Evolutionary conservation across 2,888 invertebrate species (phyloP).

Genomic region (Dendrolimus houi): DNA sequence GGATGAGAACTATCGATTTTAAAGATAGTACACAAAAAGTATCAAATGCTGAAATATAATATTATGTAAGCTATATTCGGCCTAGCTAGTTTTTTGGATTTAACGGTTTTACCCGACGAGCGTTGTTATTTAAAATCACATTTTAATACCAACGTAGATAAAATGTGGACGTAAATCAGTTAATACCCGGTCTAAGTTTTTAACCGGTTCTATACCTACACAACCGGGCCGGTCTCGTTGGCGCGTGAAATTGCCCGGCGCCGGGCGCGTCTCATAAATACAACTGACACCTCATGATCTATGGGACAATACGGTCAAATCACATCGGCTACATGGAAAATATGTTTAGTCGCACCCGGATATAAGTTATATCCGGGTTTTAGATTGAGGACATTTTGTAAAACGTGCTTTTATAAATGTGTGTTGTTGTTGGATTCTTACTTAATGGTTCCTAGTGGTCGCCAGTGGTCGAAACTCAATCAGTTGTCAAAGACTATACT

Average conservation of each 20-base stretch:
- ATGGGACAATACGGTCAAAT: conserved; percentile 11
- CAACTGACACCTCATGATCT: conserved; percentile 29
- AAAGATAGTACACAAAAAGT: too few relatives aligned
- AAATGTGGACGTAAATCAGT: neutral
- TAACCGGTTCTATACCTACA: neutral
- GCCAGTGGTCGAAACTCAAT: too few relatives aligned
- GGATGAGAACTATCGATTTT: conserved; percentile 1
- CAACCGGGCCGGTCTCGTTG: conserved; percentile 2
- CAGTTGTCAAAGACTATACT: too few relatives aligned
- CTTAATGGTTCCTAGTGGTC: too few relatives aligned
- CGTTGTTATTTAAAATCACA: neutral
- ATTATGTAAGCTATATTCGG: too few relatives aligned
- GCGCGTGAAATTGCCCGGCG: conserved; percentile 23
- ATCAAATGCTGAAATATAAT: too few relatives aligned
- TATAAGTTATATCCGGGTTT: neutral
- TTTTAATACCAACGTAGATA: neutral
- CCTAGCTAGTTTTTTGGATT: too few relatives aligned
- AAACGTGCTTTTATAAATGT: too few relatives aligned
- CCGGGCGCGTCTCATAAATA: conserved; percentile 21
- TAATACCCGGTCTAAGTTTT: neutral
- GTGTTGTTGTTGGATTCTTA: too few relatives aligned
- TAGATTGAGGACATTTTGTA: neutral
- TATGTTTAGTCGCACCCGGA: neutral
- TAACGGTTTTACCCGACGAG: too few relatives aligned
- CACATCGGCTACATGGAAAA: neutral